A percentile compares a stretch with the other conserved stretches of the same genome.
phyloP scores from a whole-genome alignment of 92 coral and sea anemone species.

The Meandrina meandrites region DNA sequence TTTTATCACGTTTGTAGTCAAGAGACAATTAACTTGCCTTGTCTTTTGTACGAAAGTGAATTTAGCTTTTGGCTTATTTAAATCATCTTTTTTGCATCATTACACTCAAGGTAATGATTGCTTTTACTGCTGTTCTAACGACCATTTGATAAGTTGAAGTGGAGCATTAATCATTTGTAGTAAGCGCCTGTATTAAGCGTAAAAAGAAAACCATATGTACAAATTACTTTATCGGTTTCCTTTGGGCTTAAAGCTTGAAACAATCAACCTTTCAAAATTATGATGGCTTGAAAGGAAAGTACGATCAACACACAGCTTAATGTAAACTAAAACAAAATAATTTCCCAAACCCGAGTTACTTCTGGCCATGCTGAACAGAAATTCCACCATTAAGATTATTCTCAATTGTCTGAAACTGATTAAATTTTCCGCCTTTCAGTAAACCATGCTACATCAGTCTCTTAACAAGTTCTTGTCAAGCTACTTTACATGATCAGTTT shows the following conservation, averaged over 20 bases:
- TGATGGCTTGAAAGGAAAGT: not conserved
- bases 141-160: not conserved
- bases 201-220: slow-evolving; percentile 1
- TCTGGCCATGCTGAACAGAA: not conserved
- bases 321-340: not conserved
- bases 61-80: not conserved
- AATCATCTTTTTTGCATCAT: not conserved
- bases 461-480: too few species aligned
- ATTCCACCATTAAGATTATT: not conserved
- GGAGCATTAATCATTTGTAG: not conserved
- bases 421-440: too few species aligned
- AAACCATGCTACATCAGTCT: not conserved
- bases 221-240: not conserved
- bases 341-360: not conserved
- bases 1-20: not conserved
- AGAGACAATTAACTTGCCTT: not conserved
- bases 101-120: not conserved
- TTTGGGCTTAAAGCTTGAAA: not conserved
- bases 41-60: not conserved
- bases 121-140: not conserved
- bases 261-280: not conserved
- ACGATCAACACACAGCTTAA: not conserved
- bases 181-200: not conserved
- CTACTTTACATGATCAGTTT: too few species aligned
- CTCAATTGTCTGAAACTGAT: not conserved